Evolutionary conservation across 2,888 invertebrate genomes (phyloP), one percentile per base, ranked within the genome.

Genomic region (Polietes domitor): DNA sequence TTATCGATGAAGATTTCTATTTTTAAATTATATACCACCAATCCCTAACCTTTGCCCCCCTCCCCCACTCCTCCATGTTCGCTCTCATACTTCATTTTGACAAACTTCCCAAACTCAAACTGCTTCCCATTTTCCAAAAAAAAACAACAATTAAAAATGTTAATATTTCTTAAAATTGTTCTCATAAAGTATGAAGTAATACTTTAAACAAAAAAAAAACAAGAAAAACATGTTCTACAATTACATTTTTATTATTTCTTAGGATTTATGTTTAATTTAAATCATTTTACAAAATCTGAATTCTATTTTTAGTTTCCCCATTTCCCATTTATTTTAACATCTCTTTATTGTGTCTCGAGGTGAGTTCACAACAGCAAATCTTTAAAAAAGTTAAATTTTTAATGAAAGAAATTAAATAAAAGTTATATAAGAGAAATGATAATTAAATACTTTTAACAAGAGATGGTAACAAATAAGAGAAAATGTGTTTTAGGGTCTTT

Each of bases 1-100:
- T 80, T 43, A 84, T 81, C 50, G 84, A 84, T 65, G 75, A 65
- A 76, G 81, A 84, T 84, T 84, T 72, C 74, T 84, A 84, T 76
- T 84, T 84, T 78, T 84, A 79, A 84, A 72, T 17, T 37, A 82
- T 28, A 63, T 32, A 24, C 24, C 68, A 50, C 73, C 47, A 63
- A 50, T 72, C 32, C 32, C 61, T 50, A 71, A 63, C 41, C 28
- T 41, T 70, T 55, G 17, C 47, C 15, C 47, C 15, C 15, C 47
- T 41, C 2, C 28, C 24, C 41, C 32, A 15, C 21, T 24, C 15
- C 55, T 55, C 2, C 37, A 37, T 37, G 61, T 61, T 61, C 28
- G 4, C 28, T 1, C n/a, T 32, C 28, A 28, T 17, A 28, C 61
- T 61, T 61, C 47, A 47, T 47, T n/a, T 12, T 12, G 12, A 47